Conservation (phyloP, 2,113 vertebrate species). For the Pterocles orientalis region DNA sequence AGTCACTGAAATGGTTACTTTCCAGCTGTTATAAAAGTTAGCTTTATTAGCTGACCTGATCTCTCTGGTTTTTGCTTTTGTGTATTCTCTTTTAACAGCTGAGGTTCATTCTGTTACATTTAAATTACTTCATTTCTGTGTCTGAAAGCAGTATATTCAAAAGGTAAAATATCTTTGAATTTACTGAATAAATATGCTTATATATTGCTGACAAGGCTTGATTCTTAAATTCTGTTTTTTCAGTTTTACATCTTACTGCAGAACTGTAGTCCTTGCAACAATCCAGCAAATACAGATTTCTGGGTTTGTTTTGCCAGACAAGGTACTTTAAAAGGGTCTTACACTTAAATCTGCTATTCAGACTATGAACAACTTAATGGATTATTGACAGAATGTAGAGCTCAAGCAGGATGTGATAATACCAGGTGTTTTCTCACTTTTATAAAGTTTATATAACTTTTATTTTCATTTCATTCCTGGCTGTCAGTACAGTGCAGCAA, state of each 20-base stretch:
- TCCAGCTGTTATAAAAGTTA: background rate
- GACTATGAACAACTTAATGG: background rate
- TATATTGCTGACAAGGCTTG: background rate
- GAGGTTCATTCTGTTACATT: background rate
- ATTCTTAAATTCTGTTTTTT: background rate
- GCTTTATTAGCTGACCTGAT: background rate
- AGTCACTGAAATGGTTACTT: background rate
- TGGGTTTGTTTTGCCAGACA: background rate
- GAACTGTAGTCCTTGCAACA: background rate
- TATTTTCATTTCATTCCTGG: background rate
- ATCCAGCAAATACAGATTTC: background rate
- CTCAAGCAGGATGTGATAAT: background rate
- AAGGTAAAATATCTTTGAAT: slow-evolving; percentile 15
- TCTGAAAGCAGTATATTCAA: background rate
- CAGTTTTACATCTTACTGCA: background rate
- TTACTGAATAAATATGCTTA: slow-evolving; percentile 20
- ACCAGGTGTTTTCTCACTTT: background rate
- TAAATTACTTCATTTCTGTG: slow-evolving; percentile 17
- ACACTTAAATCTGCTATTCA: slow-evolving; percentile 23
- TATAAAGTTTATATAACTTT: background rate
- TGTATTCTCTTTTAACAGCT: background rate
- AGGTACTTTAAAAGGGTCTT: background rate
- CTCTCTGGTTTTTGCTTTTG: background rate
- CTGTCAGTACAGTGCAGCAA: background rate
- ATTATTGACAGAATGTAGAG: slow-evolving; percentile 6